A percentile compares a stretch with the other conserved stretches of the same genome.
These are phyloP conservation scores for Chloropsis cyanopogon DNA, from an alignment of 2,113 vertebrate species.

Conservation along the genomic window DNA sequence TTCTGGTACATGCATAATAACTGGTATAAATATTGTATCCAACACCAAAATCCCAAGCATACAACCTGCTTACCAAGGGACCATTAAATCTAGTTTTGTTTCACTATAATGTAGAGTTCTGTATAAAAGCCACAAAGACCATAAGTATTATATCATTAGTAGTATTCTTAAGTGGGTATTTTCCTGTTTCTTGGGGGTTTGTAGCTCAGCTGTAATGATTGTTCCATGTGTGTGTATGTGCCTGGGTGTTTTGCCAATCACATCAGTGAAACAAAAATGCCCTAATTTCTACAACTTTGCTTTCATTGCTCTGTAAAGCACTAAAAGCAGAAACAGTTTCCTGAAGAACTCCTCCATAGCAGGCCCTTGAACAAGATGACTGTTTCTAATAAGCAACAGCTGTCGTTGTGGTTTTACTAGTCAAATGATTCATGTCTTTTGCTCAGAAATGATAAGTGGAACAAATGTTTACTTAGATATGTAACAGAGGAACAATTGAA, in stretches of 20 bases:
- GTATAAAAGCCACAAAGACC: background rate
- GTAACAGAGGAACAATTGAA: slow-evolving; percentile 78
- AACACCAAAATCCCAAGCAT: background rate
- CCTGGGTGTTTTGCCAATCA: slow-evolving; percentile 12
- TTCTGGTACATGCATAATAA: background rate
- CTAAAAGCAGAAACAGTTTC: slow-evolving; percentile 66
- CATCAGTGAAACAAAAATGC: slow-evolving; percentile 23
- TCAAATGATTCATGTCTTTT: slow-evolving; percentile 84
- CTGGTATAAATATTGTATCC: background rate
- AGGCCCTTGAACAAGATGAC: slow-evolving; percentile 75
- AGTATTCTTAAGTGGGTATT: background rate
- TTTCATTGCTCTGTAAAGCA: slow-evolving; percentile 41
- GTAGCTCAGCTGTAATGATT: background rate
- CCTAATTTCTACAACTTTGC: slow-evolving; percentile 45
- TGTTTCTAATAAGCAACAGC: slow-evolving; percentile 82
- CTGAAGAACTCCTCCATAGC: slow-evolving; percentile 68
- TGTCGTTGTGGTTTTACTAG: slow-evolving; percentile 78
- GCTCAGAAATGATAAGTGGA: slow-evolving; percentile 85
- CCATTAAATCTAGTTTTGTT: background rate
- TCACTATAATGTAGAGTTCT: background rate
- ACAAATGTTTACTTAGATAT: slow-evolving; percentile 85
- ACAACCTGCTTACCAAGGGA: background rate
- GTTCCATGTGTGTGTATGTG: background rate
- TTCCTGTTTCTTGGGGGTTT: slow-evolving; percentile 16
- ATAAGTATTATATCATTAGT: background rate